These are phyloP conservation scores for Fragum fragum DNA, from an alignment of 2,888 invertebrate species.

Conservation along the genomic window DNA sequence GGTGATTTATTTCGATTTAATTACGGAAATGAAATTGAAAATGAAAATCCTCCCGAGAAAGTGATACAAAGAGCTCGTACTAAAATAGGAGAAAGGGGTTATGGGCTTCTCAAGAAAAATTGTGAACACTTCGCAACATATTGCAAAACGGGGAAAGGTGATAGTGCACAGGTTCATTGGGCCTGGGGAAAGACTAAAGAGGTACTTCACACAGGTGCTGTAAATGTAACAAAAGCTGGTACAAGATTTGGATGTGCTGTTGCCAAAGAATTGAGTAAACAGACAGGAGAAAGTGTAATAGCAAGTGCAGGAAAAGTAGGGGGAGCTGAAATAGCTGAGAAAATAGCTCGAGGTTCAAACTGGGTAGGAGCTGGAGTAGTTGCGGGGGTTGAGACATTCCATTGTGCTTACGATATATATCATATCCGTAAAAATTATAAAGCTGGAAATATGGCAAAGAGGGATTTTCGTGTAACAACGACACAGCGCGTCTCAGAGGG, in stretches of 20 bases:
- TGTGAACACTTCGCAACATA: slow-evolving; percentile 30
- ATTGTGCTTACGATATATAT: not conserved
- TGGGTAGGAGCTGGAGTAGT: slow-evolving; percentile 23
- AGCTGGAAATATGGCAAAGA: slow-evolving; percentile 6
- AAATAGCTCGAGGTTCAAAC: slow-evolving; percentile 18
- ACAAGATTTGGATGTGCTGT: slow-evolving; percentile 1
- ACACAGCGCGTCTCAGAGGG: slow-evolving; percentile 33
- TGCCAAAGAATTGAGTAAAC: not conserved
- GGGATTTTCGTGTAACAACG: slow-evolving; percentile 20
- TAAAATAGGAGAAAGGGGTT: slow-evolving; percentile 22
- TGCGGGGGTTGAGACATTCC: not conserved
- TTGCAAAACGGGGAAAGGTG: slow-evolving; percentile 35
- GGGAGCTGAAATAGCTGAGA: slow-evolving; percentile 18
- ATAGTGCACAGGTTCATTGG: slow-evolving; percentile 36
- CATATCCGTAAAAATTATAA: not conserved
- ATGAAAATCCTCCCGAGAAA: slow-evolving; percentile 8
- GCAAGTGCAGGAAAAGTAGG: slow-evolving; percentile 2
- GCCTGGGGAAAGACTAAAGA: slow-evolving; percentile 33
- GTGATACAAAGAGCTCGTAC: slow-evolving; percentile 32
- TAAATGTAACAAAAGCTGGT: slow-evolving; percentile 12
- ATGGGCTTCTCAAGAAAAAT: slow-evolving; percentile 33
- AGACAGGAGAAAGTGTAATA: not conserved
- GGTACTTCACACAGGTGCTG: not conserved
- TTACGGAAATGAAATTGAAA: too few species aligned
- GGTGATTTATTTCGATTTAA: slow-evolving; percentile 34